These are phyloP conservation scores for Platycheirus rosarum DNA, from an alignment of 2,888 invertebrate genomes.

Conservation along the genomic window DNA sequence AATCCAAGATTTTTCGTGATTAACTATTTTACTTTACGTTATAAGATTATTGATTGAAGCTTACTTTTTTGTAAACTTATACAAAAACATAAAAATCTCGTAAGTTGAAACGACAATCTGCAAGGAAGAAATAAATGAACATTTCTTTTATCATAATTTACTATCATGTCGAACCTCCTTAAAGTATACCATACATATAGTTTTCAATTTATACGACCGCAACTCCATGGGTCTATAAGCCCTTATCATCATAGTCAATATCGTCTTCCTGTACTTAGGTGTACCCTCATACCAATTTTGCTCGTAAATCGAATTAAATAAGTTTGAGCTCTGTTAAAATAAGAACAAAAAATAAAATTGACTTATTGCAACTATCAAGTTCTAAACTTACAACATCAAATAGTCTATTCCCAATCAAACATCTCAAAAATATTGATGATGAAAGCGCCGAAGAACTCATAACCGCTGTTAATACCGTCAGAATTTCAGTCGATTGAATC, in stretches of 20 bases:
- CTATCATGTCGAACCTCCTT: neutral
- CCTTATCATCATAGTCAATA: constrained; percentile 36
- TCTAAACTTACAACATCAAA: constrained; percentile 43
- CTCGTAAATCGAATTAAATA: constrained; percentile 35
- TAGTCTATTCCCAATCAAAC: constrained; percentile 10
- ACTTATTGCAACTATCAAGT: too few species aligned
- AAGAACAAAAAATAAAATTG: too few species aligned
- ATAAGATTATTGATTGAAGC: too few species aligned
- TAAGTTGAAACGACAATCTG: constrained; percentile 17
- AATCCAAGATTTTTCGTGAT: too few species aligned
- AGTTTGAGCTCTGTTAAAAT: constrained; percentile 17
- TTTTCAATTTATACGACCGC: constrained; percentile 3
- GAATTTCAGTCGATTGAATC: neutral
- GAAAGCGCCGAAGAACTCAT: neutral
- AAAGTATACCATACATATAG: constrained; percentile 2
- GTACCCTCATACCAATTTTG: constrained; percentile 49
- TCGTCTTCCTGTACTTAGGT: constrained; percentile 28
- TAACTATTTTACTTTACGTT: too few species aligned
- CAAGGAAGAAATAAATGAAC: neutral
- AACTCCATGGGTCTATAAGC: neutral
- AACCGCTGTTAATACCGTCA: neutral
- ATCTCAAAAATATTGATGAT: constrained; percentile 5
- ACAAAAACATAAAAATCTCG: constrained; percentile 17
- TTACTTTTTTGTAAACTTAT: too few species aligned
- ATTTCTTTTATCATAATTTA: neutral